A percentile compares a stretch with the other conserved stretches of the same genome.
Conservation (phyloP, 1,140 invertebrate species). For the Atta texana region DNA sequence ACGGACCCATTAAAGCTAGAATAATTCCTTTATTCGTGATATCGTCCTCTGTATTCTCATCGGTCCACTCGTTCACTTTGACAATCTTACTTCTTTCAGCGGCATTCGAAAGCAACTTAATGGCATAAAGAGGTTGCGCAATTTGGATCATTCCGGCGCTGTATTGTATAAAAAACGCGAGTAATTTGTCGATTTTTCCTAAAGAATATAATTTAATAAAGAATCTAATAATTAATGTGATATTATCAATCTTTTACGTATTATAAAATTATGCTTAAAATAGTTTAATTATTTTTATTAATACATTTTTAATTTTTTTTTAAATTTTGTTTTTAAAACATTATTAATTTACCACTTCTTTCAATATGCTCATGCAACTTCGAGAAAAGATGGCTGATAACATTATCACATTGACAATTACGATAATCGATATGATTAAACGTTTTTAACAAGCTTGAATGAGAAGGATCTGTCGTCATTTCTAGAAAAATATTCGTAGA, state of each 20-base stretch:
- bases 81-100: slow-evolving; percentile 18
- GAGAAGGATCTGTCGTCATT: not conserved
- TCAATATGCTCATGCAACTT: slow-evolving; percentile 62
- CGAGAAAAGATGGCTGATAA: slow-evolving; percentile 63
- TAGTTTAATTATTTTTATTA: not conserved
- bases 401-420: slow-evolving; percentile 70
- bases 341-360: slow-evolving; percentile 57
- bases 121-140: slow-evolving; percentile 65
- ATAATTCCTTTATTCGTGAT: slow-evolving; percentile 50
- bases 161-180: slow-evolving; percentile 70
- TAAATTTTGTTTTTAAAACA: not conserved
- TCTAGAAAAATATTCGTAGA: not conserved
- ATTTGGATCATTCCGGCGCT: slow-evolving; percentile 70
- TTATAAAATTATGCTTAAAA: not conserved
- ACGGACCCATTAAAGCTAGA: slow-evolving; percentile 65
- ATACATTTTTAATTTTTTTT: not conserved
- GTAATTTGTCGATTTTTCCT: slow-evolving; percentile 55
- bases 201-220: slow-evolving; percentile 26
- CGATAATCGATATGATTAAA: slow-evolving; percentile 73
- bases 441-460: slow-evolving; percentile 19
- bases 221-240: not conserved
- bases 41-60: not conserved
- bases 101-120: slow-evolving; percentile 61
- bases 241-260: not conserved
- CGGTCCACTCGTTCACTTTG: not conserved